A percentile compares a stretch with the other conserved stretches of the same genome.
Evolutionary conservation across 1,140 invertebrate species (phyloP).

Genomic region (Drosophila varians): DNA sequence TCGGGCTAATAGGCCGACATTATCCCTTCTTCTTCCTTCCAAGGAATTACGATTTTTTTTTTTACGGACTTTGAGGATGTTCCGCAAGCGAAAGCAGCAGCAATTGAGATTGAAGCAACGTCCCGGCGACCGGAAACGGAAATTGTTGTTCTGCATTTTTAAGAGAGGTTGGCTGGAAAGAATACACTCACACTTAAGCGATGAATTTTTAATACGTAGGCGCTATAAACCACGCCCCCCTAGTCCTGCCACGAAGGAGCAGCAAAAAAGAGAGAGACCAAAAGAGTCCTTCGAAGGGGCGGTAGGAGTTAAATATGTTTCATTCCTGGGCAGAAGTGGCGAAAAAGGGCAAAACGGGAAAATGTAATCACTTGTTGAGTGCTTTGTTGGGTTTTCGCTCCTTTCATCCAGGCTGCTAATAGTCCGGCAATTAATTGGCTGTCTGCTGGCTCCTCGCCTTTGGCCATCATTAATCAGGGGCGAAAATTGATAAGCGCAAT

Average conservation of each 20-base stretch:
- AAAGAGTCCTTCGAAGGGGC: neutral
- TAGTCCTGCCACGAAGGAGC: no score
- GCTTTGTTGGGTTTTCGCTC: conserved; percentile 18
- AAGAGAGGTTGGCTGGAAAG: conserved; percentile 61
- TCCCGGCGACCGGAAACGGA: conserved; percentile 68
- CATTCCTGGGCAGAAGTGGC: neutral
- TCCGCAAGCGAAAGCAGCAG: conserved; percentile 54
- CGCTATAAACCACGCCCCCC: neutral
- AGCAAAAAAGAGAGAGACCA: conserved; percentile 2
- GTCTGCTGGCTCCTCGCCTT: neutral
- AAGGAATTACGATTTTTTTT: neutral
- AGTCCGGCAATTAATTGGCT: conserved; percentile 61
- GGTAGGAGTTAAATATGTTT: conserved; percentile 3
- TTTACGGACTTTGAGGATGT: conserved; percentile 15
- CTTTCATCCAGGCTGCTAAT: conserved; percentile 33
- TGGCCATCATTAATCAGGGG: conserved; percentile 52
- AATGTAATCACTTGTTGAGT: conserved; percentile 45
- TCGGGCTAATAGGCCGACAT: conserved; percentile 21
- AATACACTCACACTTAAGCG: conserved; percentile 35
- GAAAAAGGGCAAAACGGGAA: neutral
- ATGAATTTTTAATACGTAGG: conserved; percentile 70
- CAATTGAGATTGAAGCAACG: conserved; percentile 54
- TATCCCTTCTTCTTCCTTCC: neutral
- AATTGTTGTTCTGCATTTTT: conserved; percentile 80
- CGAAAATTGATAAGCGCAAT: conserved; percentile 67